Conservation (phyloP, 2,113 vertebrate genomes). For the Heterotilapia buettikoferi region DNA sequence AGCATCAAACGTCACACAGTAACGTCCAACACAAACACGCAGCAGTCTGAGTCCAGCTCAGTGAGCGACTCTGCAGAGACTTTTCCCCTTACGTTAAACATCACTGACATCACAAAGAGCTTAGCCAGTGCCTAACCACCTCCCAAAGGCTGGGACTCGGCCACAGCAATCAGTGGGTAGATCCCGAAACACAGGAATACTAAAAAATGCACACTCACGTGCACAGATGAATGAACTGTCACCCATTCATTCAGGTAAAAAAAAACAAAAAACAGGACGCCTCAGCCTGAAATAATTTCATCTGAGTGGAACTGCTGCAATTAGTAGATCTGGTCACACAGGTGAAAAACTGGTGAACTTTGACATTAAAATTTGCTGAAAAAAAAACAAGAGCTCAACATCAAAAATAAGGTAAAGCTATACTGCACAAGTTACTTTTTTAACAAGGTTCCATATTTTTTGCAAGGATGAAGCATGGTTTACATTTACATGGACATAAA, state of each 20-base stretch:
- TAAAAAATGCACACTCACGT: background rate
- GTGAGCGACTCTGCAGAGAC: constrained; percentile 19
- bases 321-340: background rate
- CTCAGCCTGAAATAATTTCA: background rate
- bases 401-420: background rate
- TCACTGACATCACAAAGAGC: constrained; percentile 51
- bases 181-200: constrained; percentile 1
- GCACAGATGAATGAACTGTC: background rate
- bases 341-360: background rate
- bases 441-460: background rate
- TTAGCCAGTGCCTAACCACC: constrained; percentile 49
- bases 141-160: constrained; percentile 48
- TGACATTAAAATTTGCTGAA: background rate
- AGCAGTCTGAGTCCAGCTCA: constrained; percentile 27
- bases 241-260: background rate
- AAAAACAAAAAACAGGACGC: background rate
- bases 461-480: background rate
- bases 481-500: background rate
- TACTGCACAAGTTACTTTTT: background rate
- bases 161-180: constrained; percentile 45
- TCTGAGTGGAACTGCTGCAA: background rate
- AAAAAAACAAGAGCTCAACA: background rate
- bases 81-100: constrained; percentile 22
- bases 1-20: constrained; percentile 29
- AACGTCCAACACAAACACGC: constrained; percentile 64